These are phyloP conservation scores for Helobdella robusta DNA, from an alignment of 2,888 invertebrate species.

Conservation along the genomic window DNA sequence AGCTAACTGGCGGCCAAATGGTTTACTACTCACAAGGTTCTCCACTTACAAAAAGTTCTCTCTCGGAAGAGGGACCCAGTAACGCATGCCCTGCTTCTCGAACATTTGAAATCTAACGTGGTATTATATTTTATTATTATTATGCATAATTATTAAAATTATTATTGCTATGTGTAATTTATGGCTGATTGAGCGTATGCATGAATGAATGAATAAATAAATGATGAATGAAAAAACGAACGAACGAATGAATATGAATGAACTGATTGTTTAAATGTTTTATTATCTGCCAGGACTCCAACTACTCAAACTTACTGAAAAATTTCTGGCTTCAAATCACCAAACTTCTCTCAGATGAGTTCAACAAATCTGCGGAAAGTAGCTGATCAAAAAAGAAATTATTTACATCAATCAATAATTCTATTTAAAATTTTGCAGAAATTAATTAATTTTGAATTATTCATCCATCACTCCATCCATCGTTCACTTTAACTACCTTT, in stretches of 20 bases:
- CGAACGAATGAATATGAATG: not conserved
- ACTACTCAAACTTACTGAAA: slow-evolving; percentile 42
- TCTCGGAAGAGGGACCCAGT: slow-evolving; percentile 53
- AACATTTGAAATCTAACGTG: slow-evolving; percentile 51
- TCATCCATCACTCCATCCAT: too few species aligned
- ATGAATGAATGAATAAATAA: not conserved
- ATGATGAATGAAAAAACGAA: not conserved
- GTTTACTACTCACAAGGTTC: slow-evolving; percentile 46
- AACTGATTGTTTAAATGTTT: too few species aligned
- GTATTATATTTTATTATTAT: too few species aligned
- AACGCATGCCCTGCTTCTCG: slow-evolving; percentile 55
- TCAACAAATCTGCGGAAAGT: slow-evolving; percentile 37
- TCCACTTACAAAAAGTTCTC: slow-evolving; percentile 54
- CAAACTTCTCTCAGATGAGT: slow-evolving; percentile 50
- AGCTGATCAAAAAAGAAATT: too few species aligned
- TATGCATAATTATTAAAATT: too few species aligned
- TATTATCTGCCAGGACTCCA: slow-evolving; percentile 38
- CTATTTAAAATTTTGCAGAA: too few species aligned
- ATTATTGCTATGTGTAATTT: too few species aligned
- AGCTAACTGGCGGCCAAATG: too few species aligned
- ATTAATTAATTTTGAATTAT: too few species aligned
- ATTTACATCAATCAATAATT: too few species aligned
- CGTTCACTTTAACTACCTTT: too few species aligned
- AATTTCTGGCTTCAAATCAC: slow-evolving; percentile 58
- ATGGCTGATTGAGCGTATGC: too few species aligned